Conservation (phyloP, 2,113 vertebrate species). For the Danionella cerebrum region DNA sequence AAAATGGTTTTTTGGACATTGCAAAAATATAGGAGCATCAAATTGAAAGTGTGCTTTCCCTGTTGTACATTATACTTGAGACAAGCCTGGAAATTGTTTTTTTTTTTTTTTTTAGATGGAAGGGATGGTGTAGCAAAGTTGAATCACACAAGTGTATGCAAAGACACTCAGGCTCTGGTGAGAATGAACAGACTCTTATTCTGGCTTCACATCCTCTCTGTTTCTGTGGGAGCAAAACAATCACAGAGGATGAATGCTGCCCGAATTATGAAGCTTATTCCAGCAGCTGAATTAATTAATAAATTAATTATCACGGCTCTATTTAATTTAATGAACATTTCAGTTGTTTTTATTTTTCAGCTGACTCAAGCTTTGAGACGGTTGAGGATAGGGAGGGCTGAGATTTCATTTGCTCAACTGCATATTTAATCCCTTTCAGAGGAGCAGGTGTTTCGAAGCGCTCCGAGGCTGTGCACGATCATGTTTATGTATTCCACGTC, state of each 20-base stretch:
- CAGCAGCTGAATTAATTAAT: constrained; percentile 4
- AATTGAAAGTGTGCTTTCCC: too few relatives aligned
- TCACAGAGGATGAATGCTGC: constrained; percentile 1
- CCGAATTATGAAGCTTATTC: constrained; percentile 3
- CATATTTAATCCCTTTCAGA: constrained; percentile 1
- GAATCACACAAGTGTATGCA: constrained; percentile 4
- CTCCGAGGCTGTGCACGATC: constrained; percentile 8
- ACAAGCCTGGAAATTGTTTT: too few relatives aligned
- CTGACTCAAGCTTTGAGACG: not conserved
- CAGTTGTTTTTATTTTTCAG: constrained; percentile 16
- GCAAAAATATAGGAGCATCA: too few relatives aligned
- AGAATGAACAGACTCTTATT: constrained; percentile 4
- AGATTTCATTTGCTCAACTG: constrained; percentile 18
- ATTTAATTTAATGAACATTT: too few relatives aligned
- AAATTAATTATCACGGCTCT: too few relatives aligned
- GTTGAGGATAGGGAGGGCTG: constrained; percentile 4
- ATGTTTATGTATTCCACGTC: constrained; percentile 28
- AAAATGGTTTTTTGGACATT: too few relatives aligned
- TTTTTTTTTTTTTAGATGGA: too few relatives aligned
- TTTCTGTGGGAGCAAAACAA: constrained; percentile 1
- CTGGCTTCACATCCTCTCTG: not conserved
- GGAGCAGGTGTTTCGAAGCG: constrained; percentile 31
- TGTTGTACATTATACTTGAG: too few relatives aligned
- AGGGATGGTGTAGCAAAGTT: too few relatives aligned
- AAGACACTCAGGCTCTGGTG: not conserved